These are phyloP conservation scores for Rhabdornis inornatus DNA, from an alignment of 2,113 vertebrate species.

Conservation along the genomic window DNA sequence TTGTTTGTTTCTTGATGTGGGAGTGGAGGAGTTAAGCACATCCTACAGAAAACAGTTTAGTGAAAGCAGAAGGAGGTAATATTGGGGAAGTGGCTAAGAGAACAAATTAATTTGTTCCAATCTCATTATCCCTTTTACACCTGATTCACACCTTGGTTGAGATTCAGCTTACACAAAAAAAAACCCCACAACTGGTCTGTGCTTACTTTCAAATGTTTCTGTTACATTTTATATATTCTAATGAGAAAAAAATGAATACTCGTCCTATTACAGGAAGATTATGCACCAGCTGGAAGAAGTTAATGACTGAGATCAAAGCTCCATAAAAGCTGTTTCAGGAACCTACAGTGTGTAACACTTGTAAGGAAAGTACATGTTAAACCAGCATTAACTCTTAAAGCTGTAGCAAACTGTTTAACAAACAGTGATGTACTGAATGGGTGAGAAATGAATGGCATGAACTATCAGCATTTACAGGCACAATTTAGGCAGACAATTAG, in stretches of 20 bases:
- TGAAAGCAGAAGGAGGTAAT: neutral
- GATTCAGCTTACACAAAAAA: neutral
- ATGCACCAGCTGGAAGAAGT: neutral
- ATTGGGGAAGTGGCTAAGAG: neutral
- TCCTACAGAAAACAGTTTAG: neutral
- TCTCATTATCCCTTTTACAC: neutral
- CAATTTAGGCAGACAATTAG: neutral
- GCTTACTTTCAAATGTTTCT: neutral
- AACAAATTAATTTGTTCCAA: neutral
- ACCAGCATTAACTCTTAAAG: neutral
- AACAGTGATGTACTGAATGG: neutral
- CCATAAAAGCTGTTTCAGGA: neutral
- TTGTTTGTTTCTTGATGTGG: neutral
- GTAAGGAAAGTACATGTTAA: neutral
- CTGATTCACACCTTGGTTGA: neutral
- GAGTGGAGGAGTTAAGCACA: neutral
- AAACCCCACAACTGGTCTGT: neutral
- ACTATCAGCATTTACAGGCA: neutral
- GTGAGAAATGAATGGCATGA: accelerated
- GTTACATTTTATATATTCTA: neutral
- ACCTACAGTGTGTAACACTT: neutral
- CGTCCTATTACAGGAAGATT: neutral
- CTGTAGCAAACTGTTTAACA: neutral
- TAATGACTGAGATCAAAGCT: neutral
- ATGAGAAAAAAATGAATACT: neutral